These are phyloP conservation scores for Ruditapes philippinarum DNA, from an alignment of 1,140 invertebrate species.

Conservation along the genomic window DNA sequence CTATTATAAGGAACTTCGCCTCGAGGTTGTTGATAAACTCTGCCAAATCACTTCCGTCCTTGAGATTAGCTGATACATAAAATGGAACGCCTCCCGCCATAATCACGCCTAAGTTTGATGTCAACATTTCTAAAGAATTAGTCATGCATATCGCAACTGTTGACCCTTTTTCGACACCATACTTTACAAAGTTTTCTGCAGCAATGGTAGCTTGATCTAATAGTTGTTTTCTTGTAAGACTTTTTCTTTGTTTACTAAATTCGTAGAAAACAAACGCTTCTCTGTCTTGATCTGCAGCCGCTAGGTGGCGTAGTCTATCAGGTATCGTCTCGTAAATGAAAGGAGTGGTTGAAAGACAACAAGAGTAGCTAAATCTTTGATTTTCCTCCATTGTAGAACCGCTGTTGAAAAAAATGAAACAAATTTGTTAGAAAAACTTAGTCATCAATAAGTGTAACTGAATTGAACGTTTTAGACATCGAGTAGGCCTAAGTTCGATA, in stretches of 20 bases:
- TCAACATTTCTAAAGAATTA: conserved; percentile 56
- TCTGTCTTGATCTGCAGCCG: conserved; percentile 25
- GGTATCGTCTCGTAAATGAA: conserved; percentile 51
- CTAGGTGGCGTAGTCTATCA: conserved; percentile 33
- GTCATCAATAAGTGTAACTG: too few relatives aligned
- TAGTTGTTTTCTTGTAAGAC: conserved; percentile 36
- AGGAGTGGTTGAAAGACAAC: neutral
- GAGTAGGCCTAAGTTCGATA: too few relatives aligned
- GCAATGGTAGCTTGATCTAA: neutral
- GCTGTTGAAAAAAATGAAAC: too few relatives aligned
- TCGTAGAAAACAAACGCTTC: conserved; percentile 56
- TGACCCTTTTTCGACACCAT: conserved; percentile 49
- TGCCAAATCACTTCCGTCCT: conserved; percentile 61
- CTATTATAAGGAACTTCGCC: conserved; percentile 28
- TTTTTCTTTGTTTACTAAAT: neutral
- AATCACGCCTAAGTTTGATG: conserved; percentile 3
- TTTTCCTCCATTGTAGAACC: neutral
- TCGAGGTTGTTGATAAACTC: conserved; percentile 30
- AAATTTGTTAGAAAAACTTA: too few relatives aligned
- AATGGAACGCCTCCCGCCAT: conserved; percentile 49
- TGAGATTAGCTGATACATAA: conserved; percentile 15
- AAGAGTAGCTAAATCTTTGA: conserved; percentile 33
- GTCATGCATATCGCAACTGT: conserved; percentile 51
- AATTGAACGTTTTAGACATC: too few relatives aligned
- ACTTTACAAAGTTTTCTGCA: conserved; percentile 15